phyloP scores from a whole-genome alignment of 2,797 vertebrate species.

The Cyclura pinguis region DNA sequence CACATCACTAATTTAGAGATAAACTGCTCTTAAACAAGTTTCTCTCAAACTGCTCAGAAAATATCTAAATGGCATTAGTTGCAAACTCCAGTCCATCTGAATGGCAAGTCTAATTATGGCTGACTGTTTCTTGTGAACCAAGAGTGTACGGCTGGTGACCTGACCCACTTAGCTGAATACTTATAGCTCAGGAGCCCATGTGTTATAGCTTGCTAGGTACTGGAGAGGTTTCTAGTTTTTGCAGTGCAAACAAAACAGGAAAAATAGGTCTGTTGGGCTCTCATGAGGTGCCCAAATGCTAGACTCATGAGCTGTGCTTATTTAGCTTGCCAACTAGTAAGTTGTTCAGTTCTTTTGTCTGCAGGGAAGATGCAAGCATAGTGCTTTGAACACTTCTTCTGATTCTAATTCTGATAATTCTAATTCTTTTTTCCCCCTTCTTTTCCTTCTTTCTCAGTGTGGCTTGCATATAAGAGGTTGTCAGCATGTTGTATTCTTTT shows the following conservation, averaged over 20 bases:
- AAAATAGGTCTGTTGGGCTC: not conserved
- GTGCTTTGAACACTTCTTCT: not conserved
- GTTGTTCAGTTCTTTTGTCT: not conserved
- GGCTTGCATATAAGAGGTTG: not conserved
- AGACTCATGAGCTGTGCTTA: not conserved
- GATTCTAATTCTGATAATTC: not conserved
- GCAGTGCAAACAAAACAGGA: not conserved
- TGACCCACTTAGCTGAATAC: not conserved
- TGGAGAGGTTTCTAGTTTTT: not conserved
- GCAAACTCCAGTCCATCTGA: not conserved
- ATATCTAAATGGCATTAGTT: not conserved
- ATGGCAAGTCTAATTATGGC: not conserved
- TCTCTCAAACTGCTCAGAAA: not conserved
- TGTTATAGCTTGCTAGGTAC: not conserved
- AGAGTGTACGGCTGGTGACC: not conserved
- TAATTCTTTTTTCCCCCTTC: not conserved
- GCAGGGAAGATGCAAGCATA: not conserved
- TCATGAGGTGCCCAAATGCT: not conserved
- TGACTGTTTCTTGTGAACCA: not conserved
- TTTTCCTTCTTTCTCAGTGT: not conserved
- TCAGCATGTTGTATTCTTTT: slow-evolving; percentile 5
- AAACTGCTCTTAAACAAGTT: not conserved
- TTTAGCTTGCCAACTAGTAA: not conserved
- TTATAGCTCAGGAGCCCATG: not conserved
- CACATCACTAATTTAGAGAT: not conserved